Evolutionary conservation across 2,888 invertebrate genomes (phyloP).

Genomic region (Coenonympha glycerion): DNA sequence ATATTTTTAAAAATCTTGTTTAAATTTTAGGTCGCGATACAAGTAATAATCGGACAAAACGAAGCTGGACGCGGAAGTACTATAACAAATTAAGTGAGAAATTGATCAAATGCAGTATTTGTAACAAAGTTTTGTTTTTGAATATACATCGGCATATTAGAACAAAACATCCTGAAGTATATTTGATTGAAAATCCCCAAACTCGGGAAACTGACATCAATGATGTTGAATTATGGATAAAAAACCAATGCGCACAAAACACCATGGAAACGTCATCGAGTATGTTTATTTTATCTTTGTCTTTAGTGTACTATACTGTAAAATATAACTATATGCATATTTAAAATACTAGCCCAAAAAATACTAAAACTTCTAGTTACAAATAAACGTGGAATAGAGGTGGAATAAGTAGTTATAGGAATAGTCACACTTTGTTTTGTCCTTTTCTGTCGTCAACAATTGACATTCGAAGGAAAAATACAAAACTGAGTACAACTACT

Average conservation of each 20-base stretch:
- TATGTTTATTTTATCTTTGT: no score
- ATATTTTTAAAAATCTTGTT: background rate
- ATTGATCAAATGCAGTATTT: background rate
- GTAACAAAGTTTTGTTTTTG: background rate
- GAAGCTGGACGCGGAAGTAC: conserved; percentile 1
- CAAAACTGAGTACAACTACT: no score
- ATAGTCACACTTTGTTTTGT: no score
- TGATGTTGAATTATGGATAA: background rate
- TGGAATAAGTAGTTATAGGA: no score
- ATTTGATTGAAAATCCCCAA: background rate
- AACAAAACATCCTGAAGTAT: background rate
- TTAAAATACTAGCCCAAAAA: background rate
- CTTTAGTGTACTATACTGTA: no score
- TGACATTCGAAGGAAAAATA: no score
- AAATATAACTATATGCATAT: no score
- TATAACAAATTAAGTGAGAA: background rate
- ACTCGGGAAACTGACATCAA: background rate
- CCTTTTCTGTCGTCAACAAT: no score
- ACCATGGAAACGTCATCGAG: background rate
- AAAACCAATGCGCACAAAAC: background rate
- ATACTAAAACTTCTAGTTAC: no score
- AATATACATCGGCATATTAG: conserved; percentile 2
- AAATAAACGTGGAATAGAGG: no score
- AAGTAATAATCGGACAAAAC: background rate
- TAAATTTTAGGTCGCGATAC: background rate